Percentiles rank a stretch among this genome's conserved stretches.
Conservation (phyloP, 1,140 invertebrate species). For the Sinella curviseta region DNA sequence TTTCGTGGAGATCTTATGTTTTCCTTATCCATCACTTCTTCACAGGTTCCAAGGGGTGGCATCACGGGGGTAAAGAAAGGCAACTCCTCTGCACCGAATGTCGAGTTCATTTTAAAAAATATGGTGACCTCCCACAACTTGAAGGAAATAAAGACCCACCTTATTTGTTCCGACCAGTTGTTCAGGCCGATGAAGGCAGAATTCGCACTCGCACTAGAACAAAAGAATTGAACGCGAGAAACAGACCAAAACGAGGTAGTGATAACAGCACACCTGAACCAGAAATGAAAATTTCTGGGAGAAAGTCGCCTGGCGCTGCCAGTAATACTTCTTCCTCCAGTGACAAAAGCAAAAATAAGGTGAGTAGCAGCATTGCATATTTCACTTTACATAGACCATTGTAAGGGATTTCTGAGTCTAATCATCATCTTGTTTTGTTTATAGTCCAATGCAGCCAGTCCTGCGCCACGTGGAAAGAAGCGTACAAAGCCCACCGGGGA, state of each 20-base stretch:
- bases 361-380: slow-evolving; percentile 48
- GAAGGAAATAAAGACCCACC: slow-evolving; percentile 58
- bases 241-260: slow-evolving; percentile 63
- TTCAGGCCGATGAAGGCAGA: slow-evolving; percentile 70
- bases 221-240: slow-evolving; percentile 64
- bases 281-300: slow-evolving; percentile 58
- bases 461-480: slow-evolving; percentile 65
- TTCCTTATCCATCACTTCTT: slow-evolving; percentile 29
- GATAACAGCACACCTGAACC: slow-evolving; percentile 73
- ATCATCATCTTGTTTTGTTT: neutral
- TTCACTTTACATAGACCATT: neutral
- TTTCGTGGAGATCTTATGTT: neutral
- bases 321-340: slow-evolving; percentile 59
- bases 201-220: slow-evolving; percentile 85
- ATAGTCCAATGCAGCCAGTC: slow-evolving; percentile 61
- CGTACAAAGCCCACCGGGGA: slow-evolving; percentile 64
- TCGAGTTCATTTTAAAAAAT: slow-evolving; percentile 77
- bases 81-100: slow-evolving; percentile 78
- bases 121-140: slow-evolving; percentile 71
- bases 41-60: slow-evolving; percentile 70
- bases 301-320: slow-evolving; percentile 58
- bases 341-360: slow-evolving; percentile 65
- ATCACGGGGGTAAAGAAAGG: slow-evolving; percentile 75
- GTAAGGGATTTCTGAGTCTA: neutral
- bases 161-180: slow-evolving; percentile 71